Base-by-base conservation (phyloP, 2,888 invertebrate species). In the Apamea epomidion region DNA sequence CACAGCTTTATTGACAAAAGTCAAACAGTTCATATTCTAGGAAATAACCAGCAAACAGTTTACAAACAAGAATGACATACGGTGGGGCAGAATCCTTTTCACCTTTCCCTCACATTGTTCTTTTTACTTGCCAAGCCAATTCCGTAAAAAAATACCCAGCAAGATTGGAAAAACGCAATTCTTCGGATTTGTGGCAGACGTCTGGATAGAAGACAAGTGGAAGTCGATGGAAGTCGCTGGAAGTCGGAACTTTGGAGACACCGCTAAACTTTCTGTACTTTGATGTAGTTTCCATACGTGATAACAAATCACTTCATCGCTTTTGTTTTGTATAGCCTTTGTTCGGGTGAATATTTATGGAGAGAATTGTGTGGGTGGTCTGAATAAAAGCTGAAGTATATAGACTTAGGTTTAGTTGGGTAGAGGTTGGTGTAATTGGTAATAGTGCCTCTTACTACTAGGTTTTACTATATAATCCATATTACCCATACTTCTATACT, bases 261-360 rank as follows among this genome's bases (percentile, higher is more conserved):
- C 21, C 51, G 54, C 48, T 21, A 51, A 81, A 83, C 60, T 83
- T 85, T 78, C 12, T 14, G 32, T 62, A 29, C 62, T 58, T 37
- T 84, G 64, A 74, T 70, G 58, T 87, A 80, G 76, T 76, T 75
- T 72, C 37, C 70, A 69, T 67, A 69, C 74, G 67, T 65, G 83
- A 72, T 83, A 85, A 87, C 79, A 86, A 84, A 74, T 87, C 65
- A 79, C 75, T 74, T 86, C 42, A 72, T 51, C 25, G 62, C 78
- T 62, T 74, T 84, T 76, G 84, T 83, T 83, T 83, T 84, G 67
- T 86, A 65, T 12, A 60, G 69, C 60, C 54, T 73, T 84, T 86
- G 77, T 84, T 86, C 65, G 21, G n/a, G 18, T 54, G 73, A 64
- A 86, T 83, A 82, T 86, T 76, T 82, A 75, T 71, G 54, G 21